Conservation (phyloP, 2,888 invertebrate genomes). For the Eustalomyia histrio region DNA sequence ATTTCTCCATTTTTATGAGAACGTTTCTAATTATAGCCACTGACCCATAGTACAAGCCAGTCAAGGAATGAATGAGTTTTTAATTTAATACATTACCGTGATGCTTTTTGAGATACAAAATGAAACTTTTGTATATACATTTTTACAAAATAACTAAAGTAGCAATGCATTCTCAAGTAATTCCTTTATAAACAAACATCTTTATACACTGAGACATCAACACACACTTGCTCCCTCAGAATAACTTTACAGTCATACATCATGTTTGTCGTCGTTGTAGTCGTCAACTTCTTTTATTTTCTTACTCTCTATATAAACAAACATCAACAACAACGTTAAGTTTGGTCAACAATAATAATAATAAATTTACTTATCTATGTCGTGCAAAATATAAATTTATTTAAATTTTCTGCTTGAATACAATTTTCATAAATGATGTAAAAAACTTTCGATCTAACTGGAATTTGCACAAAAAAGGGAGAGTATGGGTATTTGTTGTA, state of each 20-base stretch:
- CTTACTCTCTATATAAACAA: constrained; percentile 19
- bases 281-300: constrained; percentile 41
- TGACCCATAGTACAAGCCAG: neutral
- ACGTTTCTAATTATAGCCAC: too few species aligned
- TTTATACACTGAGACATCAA: constrained; percentile 29
- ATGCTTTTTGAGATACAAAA: constrained; percentile 22
- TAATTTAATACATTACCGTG: constrained; percentile 51
- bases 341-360: constrained; percentile 62
- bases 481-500: constrained; percentile 52
- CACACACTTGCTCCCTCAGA: neutral
- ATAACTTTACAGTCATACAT: constrained; percentile 39
- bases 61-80: constrained; percentile 43
- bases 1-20: too few species aligned
- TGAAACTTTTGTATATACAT: neutral
- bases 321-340: constrained; percentile 32
- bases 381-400: constrained; percentile 64
- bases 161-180: constrained; percentile 22
- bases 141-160: constrained; percentile 33
- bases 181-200: constrained; percentile 18
- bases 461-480: constrained; percentile 27
- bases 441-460: constrained; percentile 49
- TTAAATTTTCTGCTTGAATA: constrained; percentile 65
- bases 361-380: constrained; percentile 63
- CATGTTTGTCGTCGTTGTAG: constrained; percentile 41
- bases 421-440: constrained; percentile 51